Conservation (phyloP, 53 echinoderm and acorn worm species). For the Temnopleurus reevesii region DNA sequence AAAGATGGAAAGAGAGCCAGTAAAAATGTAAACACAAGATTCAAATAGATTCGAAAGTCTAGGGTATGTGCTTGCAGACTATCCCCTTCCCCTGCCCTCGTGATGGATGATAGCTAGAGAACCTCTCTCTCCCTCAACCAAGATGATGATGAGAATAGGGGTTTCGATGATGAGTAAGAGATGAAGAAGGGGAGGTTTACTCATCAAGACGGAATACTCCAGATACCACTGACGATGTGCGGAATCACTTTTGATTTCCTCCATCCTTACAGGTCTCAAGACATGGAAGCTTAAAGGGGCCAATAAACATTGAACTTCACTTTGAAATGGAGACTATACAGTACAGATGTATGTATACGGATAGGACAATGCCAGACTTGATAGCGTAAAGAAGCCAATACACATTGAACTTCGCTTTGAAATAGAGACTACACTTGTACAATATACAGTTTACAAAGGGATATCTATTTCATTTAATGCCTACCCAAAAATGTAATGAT, state of each 20-base stretch:
- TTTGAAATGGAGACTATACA: too few relatives aligned
- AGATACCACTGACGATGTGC: constrained; percentile 32
- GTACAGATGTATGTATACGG: too few relatives aligned
- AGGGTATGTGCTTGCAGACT: too few relatives aligned
- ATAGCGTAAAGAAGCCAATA: background rate
- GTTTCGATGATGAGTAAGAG: background rate
- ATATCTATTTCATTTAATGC: too few relatives aligned
- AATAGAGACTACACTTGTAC: too few relatives aligned
- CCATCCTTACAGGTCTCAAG: constrained; percentile 18
- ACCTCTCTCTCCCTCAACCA: constrained; percentile 3
- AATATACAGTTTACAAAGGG: too few relatives aligned
- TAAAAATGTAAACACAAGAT: too few relatives aligned
- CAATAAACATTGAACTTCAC: background rate
- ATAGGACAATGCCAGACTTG: too few relatives aligned
- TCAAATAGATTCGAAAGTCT: too few relatives aligned
- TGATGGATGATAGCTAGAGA: background rate
- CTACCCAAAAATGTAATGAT: too few relatives aligned
- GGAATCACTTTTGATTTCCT: constrained; percentile 33
- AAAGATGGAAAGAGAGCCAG: too few relatives aligned
- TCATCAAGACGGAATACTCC: constrained; percentile 14
- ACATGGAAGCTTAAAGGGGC: background rate
- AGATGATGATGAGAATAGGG: background rate
- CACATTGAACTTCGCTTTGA: background rate
- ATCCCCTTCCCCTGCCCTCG: too few relatives aligned
- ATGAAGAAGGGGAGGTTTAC: constrained; percentile 28